Percentiles rank a stretch among this genome's conserved stretches.
Conservation (phyloP, 2,797 vertebrate genomes). For the Microcaecilia unicolor region DNA sequence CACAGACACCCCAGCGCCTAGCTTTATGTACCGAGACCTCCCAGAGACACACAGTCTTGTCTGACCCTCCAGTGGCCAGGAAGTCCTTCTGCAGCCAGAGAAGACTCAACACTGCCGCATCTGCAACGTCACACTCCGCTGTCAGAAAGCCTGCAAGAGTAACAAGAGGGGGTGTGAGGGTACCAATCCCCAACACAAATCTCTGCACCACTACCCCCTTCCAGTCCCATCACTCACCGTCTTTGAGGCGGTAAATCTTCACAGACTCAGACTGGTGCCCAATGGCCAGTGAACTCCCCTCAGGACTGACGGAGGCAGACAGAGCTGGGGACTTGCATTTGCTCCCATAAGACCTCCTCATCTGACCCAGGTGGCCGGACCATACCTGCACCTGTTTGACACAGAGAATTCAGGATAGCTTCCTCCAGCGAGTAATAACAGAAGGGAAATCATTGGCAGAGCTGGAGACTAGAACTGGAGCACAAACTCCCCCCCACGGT, state of each 20-base stretch:
- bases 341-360: conserved; percentile 30
- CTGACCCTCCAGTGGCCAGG: conserved; percentile 56
- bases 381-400: conserved; percentile 68
- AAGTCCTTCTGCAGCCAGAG: conserved; percentile 52
- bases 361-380: conserved; percentile 67
- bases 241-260: conserved; percentile 50
- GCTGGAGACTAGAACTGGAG: too few relatives aligned
- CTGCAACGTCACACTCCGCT: conserved; percentile 10
- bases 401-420: too few relatives aligned
- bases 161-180: background rate
- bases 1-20: conserved; percentile 26
- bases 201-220: background rate
- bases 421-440: too few relatives aligned
- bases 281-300: conserved; percentile 45
- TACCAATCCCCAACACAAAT: background rate
- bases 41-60: conserved; percentile 61
- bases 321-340: conserved; percentile 47
- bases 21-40: conserved; percentile 16
- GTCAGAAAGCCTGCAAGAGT: conserved; percentile 35
- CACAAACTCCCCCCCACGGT: background rate
- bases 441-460: too few relatives aligned
- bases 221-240: conserved; percentile 39
- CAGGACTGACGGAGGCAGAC: conserved; percentile 44
- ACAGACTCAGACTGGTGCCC: conserved; percentile 65
- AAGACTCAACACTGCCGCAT: conserved; percentile 48